Evolutionary conservation across 2,888 invertebrate genomes (phyloP).

Genomic region (Trichacis sp.): DNA sequence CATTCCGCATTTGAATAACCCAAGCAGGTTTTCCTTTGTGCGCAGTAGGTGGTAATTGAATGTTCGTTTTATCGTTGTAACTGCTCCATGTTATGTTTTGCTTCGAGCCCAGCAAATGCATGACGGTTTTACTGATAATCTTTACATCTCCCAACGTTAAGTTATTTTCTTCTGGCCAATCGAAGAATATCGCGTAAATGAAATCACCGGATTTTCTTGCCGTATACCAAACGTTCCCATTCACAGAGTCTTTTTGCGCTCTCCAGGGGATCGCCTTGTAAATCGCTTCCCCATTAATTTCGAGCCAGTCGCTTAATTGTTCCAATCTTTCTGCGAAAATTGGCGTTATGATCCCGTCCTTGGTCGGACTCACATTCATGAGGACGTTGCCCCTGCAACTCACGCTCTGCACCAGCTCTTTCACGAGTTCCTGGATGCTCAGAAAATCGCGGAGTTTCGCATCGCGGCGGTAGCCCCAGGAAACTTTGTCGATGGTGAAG

Average conservation of each 20-base stretch:
- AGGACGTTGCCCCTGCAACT: constrained; percentile 89
- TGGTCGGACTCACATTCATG: constrained; percentile 90
- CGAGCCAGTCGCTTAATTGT: constrained; percentile 75
- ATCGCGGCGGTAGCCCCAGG: constrained; percentile 89
- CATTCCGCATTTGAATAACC: not conserved
- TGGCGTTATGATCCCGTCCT: constrained; percentile 86
- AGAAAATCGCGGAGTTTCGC: constrained; percentile 78
- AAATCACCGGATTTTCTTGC: not conserved
- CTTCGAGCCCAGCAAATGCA: constrained; percentile 11
- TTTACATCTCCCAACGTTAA: not conserved
- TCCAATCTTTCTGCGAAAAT: constrained; percentile 87
- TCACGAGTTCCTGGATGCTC: constrained; percentile 77
- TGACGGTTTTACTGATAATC: constrained; percentile 3
- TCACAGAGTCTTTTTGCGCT: constrained; percentile 84
- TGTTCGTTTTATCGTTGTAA: not conserved
- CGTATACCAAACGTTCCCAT: constrained; percentile 82
- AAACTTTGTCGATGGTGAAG: constrained; percentile 87
- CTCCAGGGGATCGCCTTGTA: constrained; percentile 84
- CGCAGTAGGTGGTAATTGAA: not conserved
- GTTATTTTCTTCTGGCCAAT: constrained; percentile 76
- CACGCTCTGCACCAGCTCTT: constrained; percentile 80
- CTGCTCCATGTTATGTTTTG: constrained; percentile 8
- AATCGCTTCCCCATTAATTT: constrained; percentile 88
- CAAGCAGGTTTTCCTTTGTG: not conserved
- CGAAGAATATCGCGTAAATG: constrained; percentile 76